Evolutionary conservation across 2,113 vertebrate genomes (phyloP).

Genomic region (Epinephelus cyanopodus): DNA sequence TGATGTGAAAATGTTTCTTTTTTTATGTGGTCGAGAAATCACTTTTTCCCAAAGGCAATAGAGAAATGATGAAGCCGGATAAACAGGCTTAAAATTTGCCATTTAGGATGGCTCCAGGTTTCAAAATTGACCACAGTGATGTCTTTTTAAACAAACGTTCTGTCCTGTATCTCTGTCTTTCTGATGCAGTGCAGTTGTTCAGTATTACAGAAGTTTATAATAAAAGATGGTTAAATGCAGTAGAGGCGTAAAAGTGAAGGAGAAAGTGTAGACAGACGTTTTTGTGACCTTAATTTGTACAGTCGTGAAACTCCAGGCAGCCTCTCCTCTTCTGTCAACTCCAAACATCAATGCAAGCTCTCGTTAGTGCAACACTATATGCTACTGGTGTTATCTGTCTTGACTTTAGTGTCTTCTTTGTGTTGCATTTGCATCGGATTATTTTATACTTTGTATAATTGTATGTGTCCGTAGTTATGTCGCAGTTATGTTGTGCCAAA

Average conservation of each 20-base stretch:
- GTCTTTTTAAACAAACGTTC: neutral
- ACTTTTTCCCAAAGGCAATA: constrained; percentile 5
- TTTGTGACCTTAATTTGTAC: constrained; percentile 6
- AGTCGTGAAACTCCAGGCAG: neutral
- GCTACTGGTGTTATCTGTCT: constrained; percentile 13
- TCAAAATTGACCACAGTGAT: neutral
- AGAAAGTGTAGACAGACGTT: neutral
- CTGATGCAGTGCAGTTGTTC: constrained; percentile 20
- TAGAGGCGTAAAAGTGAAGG: neutral
- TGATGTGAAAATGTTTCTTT: constrained; percentile 7
- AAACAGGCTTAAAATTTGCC: neutral
- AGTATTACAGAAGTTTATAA: neutral
- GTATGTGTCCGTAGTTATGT: constrained; percentile 13
- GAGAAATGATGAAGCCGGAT: neutral
- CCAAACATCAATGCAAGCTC: constrained; percentile 55
- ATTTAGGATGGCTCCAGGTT: neutral
- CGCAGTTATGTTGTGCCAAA: constrained; percentile 29
- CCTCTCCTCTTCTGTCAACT: neutral
- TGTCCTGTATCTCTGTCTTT: neutral
- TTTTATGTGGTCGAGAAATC: neutral
- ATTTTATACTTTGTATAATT: constrained; percentile 29
- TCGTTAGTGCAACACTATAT: neutral
- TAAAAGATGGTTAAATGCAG: neutral
- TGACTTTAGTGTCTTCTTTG: constrained; percentile 21
- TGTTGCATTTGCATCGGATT: constrained; percentile 22